Conservation (phyloP, 2,113 vertebrate genomes). For the Nothobranchius kuhntae region DNA sequence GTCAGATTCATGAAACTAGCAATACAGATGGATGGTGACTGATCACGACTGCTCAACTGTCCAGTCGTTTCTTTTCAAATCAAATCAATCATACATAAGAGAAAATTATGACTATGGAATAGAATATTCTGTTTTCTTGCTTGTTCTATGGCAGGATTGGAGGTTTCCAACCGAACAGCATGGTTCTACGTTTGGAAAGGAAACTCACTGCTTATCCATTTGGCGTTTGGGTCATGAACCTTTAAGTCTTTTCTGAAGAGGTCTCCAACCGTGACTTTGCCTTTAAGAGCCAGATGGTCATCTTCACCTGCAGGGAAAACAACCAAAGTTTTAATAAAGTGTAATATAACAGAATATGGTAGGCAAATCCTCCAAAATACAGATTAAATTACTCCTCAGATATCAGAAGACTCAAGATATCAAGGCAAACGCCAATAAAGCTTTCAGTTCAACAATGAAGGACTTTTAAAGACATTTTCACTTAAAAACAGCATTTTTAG, state of each 20-base stretch:
- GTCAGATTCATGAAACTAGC: too few species aligned
- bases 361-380: too few species aligned
- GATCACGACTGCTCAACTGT: too few species aligned
- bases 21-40: too few species aligned
- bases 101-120: neutral
- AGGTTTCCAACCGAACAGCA: neutral
- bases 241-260: constrained; percentile 90
- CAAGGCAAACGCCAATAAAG: too few species aligned
- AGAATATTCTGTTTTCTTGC: neutral
- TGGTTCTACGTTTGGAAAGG: neutral
- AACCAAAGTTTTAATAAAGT: neutral
- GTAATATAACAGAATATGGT: too few species aligned
- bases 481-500: too few species aligned
- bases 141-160: neutral
- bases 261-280: constrained; percentile 89
- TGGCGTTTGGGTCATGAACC: constrained; percentile 89
- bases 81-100: neutral
- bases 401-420: too few species aligned
- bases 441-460: too few species aligned
- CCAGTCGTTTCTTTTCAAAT: too few species aligned
- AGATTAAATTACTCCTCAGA: too few species aligned
- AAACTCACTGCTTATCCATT: constrained; percentile 94
- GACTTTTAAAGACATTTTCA: too few species aligned
- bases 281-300: constrained; percentile 89
- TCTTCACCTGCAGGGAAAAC: constrained; percentile 84